Evolutionary conservation across 2,113 vertebrate genomes (phyloP).

Genomic region (Mesitornis unicolor): DNA sequence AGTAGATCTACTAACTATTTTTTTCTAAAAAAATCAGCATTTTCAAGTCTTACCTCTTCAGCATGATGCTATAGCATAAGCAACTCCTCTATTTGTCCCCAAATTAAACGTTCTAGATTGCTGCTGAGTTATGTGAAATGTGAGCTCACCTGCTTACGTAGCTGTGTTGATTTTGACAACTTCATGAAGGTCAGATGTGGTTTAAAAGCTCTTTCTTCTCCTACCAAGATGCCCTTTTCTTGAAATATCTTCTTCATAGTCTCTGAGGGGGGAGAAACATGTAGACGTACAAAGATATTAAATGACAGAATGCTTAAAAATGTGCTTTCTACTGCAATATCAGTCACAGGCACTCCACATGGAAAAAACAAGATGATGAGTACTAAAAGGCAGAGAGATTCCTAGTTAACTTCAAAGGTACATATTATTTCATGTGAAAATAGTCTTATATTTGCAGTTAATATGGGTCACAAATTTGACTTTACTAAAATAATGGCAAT

Average conservation of each 20-base stretch:
- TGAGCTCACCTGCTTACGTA: conserved; percentile 81
- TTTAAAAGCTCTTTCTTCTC: conserved; percentile 81
- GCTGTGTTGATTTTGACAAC: conserved; percentile 83
- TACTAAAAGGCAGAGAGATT: background rate
- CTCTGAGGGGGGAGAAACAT: conserved; percentile 70
- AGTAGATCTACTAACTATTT: background rate
- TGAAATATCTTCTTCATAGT: conserved; percentile 81
- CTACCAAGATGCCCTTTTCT: conserved; percentile 81
- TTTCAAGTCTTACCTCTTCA: background rate
- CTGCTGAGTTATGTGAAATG: background rate
- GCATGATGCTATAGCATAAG: background rate
- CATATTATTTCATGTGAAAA: background rate
- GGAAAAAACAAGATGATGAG: conserved; percentile 53
- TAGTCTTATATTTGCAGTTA: background rate
- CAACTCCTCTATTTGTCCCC: background rate
- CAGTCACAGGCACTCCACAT: background rate
- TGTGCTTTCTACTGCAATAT: background rate
- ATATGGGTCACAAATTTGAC: background rate
- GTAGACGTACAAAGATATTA: background rate
- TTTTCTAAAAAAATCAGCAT: background rate
- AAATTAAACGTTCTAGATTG: background rate
- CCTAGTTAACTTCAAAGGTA: background rate
- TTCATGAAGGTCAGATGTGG: conserved; percentile 98
- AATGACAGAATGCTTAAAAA: background rate
- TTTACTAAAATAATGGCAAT: background rate